Evolutionary conservation across 2,797 vertebrate genomes (phyloP), one percentile per base, ranked within the genome.

Genomic region (Tarsius wallacei): DNA sequence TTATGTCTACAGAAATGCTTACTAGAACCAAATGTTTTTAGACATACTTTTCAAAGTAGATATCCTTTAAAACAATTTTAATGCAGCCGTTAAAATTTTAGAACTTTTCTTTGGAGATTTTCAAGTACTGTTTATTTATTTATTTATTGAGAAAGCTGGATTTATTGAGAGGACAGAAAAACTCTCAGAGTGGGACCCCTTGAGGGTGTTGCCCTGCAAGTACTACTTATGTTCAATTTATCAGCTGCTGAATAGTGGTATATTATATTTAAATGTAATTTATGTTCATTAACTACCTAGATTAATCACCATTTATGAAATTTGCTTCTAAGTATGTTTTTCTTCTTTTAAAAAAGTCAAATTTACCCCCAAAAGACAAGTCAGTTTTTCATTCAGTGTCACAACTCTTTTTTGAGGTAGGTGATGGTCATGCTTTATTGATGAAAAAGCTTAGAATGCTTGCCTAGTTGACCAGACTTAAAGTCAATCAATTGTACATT

Each of bases 241-340:
- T 95, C 53, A 74, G 7, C 21, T 63, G 4, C 17, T 61, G 42
- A 71, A 71, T 28, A 51, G 9, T 91, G 8, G 42, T 80, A 21
- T n/a, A 66, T 31, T 90, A 28, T 78, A 36, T 47, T 59, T 87
- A 86, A 10, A 64, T 78, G 36, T 19, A 94, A 71, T 88, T 82
- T 90, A 12, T 73, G 42, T 66, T 24, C 9, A 17, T 87, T 66
- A 24, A 74, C 78, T 89, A 83, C 16, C 8, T 88, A 83, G 7
- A 55, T 87, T 74, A 16, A 61, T 59, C 6, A 53, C 63, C 64
- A n/a, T 76, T 91, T 7, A 81, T 93, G 68, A 36, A 22, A 76
- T 95, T 84, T 85, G 5, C 42, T 91, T 93, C 55, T 91, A 49
- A 66, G 51, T 90, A 33, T 17, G 57, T 80, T 84, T 61, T 87